These are phyloP conservation scores for Trichechus manatus DNA, from an alignment of 2,113 vertebrate species.

Conservation along the genomic window DNA sequence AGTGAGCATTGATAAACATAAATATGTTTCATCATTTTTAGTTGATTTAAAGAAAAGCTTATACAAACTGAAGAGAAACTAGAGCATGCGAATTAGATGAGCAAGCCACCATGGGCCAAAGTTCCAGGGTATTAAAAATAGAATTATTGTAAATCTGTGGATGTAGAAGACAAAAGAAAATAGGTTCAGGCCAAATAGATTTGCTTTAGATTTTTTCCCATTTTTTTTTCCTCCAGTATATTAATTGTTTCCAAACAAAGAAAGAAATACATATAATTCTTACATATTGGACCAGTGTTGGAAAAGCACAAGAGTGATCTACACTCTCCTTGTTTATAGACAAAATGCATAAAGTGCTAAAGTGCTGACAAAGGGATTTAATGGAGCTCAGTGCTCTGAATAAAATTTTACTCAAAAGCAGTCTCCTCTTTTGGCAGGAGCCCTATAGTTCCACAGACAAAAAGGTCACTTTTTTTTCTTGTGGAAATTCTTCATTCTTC, in stretches of 20 bases:
- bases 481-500: slow-evolving; percentile 45
- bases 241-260: slow-evolving; percentile 53
- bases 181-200: not conserved
- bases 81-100: slow-evolving; percentile 30
- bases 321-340: slow-evolving; percentile 36
- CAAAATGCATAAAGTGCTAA: slow-evolving; percentile 20
- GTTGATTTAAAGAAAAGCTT: slow-evolving; percentile 28
- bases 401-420: slow-evolving; percentile 50
- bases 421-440: slow-evolving; percentile 18
- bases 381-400: not conserved
- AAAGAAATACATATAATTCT: slow-evolving; percentile 50
- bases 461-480: slow-evolving; percentile 16
- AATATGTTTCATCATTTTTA: not conserved
- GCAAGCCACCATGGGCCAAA: not conserved
- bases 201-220: not conserved
- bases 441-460: slow-evolving; percentile 31
- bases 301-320: not conserved
- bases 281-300: not conserved
- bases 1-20: slow-evolving; percentile 15
- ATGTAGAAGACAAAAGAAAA: slow-evolving; percentile 52
- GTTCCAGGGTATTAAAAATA: slow-evolving; percentile 13
- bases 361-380: slow-evolving; percentile 29
- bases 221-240: not conserved
- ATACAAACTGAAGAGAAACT: slow-evolving; percentile 24
- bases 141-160: slow-evolving; percentile 56